A percentile compares a stretch with the other conserved stretches of the same genome.
These are phyloP conservation scores for Caerostris extrusa DNA, from an alignment of 1,140 invertebrate species.

Conservation along the genomic window DNA sequence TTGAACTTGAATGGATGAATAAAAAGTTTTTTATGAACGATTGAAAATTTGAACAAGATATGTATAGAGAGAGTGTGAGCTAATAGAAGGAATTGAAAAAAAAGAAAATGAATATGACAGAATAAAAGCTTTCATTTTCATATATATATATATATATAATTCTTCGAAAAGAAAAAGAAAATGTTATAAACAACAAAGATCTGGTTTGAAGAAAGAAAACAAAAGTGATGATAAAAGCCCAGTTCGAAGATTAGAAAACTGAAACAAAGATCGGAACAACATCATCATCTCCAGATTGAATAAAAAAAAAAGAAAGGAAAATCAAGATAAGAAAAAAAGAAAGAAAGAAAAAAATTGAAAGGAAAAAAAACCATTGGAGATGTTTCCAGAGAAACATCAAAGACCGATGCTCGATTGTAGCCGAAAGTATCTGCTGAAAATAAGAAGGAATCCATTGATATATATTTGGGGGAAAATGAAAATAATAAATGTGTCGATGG, in stretches of 20 bases:
- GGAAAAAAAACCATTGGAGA: neutral
- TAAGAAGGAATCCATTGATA: neutral
- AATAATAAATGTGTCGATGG: slow-evolving; percentile 44
- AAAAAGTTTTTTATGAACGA: too few relatives aligned
- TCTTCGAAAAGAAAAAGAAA: neutral
- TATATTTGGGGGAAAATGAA: neutral
- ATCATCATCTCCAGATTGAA: slow-evolving; percentile 10
- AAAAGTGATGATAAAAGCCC: slow-evolving; percentile 10
- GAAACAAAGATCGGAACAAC: slow-evolving; percentile 23
- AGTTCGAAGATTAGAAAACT: slow-evolving; percentile 16
- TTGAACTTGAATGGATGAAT: too few relatives aligned
- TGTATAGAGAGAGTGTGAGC: too few relatives aligned
- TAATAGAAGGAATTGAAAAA: too few relatives aligned
- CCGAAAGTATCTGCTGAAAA: neutral
- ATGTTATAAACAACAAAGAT: neutral
- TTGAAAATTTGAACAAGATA: too few relatives aligned
- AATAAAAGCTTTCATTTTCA: too few relatives aligned
- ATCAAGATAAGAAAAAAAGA: neutral
- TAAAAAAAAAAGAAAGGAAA: neutral
- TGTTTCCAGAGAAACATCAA: slow-evolving; percentile 1
- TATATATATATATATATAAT: too few relatives aligned
- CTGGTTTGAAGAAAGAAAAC: neutral
- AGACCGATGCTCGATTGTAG: slow-evolving; percentile 30
- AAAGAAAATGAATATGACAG: too few relatives aligned
- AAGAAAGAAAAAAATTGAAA: too few relatives aligned